Percentiles rank a stretch among this genome's conserved stretches.
These are phyloP conservation scores for Epirrita christyi DNA, from an alignment of 2,888 invertebrate genomes.

Conservation along the genomic window DNA sequence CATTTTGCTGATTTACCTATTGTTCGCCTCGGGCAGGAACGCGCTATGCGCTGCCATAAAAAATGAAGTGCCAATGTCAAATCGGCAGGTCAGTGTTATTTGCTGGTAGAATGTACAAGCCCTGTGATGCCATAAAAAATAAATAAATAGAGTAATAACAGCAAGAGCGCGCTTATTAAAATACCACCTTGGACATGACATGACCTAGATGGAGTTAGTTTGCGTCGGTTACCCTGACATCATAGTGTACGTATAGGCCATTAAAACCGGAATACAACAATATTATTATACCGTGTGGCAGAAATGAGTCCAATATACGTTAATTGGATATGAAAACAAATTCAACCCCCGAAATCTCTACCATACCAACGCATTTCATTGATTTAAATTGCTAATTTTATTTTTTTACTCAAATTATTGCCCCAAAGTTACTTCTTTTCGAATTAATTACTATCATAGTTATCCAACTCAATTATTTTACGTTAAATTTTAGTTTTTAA, in stretches of 20 bases:
- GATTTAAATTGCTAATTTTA: too few species aligned
- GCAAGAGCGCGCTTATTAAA: slow-evolving; percentile 7
- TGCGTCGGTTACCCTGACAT: slow-evolving; percentile 5
- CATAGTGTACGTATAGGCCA: too few species aligned
- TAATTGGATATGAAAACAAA: too few species aligned
- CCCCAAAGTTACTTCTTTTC: too few species aligned
- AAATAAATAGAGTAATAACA: slow-evolving; percentile 3
- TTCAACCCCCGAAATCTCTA: too few species aligned
- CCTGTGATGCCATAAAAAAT: slow-evolving; percentile 17
- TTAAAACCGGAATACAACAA: slow-evolving; percentile 12
- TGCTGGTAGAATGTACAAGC: slow-evolving; percentile 11
- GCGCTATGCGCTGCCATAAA: slow-evolving; percentile 10
- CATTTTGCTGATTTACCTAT: slow-evolving; percentile 11
- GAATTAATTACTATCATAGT: too few species aligned
- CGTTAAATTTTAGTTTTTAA: slow-evolving; percentile 7
- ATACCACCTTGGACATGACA: slow-evolving; percentile 19
- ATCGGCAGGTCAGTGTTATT: slow-evolving; percentile 20
- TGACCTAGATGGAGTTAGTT: slow-evolving; percentile 20
- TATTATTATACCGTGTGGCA: too few species aligned
- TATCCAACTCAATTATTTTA: too few species aligned
- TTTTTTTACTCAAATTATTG: too few species aligned
- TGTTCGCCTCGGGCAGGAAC: slow-evolving; percentile 4
- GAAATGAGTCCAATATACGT: too few species aligned
- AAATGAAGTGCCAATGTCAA: slow-evolving; percentile 24
- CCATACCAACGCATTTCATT: too few species aligned